Evolutionary conservation across 2,888 invertebrate genomes (phyloP).

Genomic region (Dolichopus griseipennis): DNA sequence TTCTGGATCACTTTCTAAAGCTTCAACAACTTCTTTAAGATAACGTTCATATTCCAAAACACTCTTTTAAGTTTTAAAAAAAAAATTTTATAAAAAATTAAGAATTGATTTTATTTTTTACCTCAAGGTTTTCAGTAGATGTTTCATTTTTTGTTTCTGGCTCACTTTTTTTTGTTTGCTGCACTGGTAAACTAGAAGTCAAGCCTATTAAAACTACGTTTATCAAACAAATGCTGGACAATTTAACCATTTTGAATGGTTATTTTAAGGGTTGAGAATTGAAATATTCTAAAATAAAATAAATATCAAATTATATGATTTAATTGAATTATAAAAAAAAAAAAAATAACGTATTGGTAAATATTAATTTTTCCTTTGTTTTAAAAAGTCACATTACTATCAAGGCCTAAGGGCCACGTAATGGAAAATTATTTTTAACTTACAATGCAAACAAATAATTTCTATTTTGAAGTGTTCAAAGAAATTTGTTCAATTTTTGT

Average conservation of each 20-base stretch:
- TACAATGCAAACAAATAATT: too few species aligned
- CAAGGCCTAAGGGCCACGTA: too few species aligned
- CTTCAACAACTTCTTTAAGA: conserved; percentile 79
- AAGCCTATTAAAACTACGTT: neutral
- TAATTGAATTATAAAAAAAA: too few species aligned
- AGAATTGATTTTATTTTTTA: neutral
- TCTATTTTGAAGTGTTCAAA: too few species aligned
- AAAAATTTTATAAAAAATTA: neutral
- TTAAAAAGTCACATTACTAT: too few species aligned
- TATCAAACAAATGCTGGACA: neutral
- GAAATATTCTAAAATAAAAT: too few species aligned
- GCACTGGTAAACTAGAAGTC: neutral
- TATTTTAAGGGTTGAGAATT: too few species aligned
- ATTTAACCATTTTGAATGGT: neutral
- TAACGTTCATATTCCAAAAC: conserved; percentile 67
- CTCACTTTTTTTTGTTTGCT: neutral
- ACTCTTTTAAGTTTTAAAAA: conserved; percentile 20
- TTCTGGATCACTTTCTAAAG: conserved; percentile 78
- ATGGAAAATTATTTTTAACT: too few species aligned
- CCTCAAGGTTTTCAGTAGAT: neutral
- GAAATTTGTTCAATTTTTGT: too few species aligned
- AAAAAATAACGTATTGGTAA: too few species aligned
- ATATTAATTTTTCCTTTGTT: too few species aligned
- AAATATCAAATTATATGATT: too few species aligned
- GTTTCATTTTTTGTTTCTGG: neutral